These are phyloP conservation scores for Lethenteron camtschaticum DNA, from an alignment of 2,113 vertebrate species.

Conservation along the genomic window DNA sequence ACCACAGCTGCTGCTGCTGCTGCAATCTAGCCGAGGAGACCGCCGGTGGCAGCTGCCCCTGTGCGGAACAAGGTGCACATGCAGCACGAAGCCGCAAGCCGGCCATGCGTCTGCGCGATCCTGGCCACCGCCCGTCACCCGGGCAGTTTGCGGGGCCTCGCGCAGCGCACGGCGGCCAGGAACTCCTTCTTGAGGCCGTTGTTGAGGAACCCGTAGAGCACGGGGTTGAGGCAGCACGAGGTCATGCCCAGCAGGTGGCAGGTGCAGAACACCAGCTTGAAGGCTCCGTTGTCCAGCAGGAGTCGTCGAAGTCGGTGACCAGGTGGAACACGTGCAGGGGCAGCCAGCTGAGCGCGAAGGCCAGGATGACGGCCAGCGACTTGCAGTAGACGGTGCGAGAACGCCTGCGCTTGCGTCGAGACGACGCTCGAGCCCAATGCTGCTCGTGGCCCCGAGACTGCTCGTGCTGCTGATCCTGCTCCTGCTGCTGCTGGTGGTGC, in stretches of 20 bases:
- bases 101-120: too few relatives aligned
- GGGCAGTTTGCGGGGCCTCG: too few relatives aligned
- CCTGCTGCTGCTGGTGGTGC: conserved; percentile 25
- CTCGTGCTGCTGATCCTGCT: conserved; percentile 21
- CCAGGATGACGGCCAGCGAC: conserved; percentile 33
- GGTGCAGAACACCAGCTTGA: conserved; percentile 46
- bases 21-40: too few relatives aligned
- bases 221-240: conserved; percentile 49
- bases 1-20: too few relatives aligned
- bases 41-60: too few relatives aligned
- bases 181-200: conserved; percentile 29
- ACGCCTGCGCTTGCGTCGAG: conserved; percentile 23
- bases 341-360: conserved; percentile 48
- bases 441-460: conserved; percentile 18
- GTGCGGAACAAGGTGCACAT: too few relatives aligned
- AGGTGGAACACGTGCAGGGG: conserved; percentile 45
- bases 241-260: conserved; percentile 47
- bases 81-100: too few relatives aligned
- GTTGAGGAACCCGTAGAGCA: conserved; percentile 46
- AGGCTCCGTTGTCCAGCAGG: conserved; percentile 46
- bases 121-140: too few relatives aligned
- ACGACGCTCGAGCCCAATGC: conserved; percentile 22
- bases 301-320: conserved; percentile 42
- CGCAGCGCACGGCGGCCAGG: too few relatives aligned
- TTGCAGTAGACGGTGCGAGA: conserved; percentile 37